Evolutionary conservation across 2,113 vertebrate species (phyloP).

Genomic region (Zingel zingel): DNA sequence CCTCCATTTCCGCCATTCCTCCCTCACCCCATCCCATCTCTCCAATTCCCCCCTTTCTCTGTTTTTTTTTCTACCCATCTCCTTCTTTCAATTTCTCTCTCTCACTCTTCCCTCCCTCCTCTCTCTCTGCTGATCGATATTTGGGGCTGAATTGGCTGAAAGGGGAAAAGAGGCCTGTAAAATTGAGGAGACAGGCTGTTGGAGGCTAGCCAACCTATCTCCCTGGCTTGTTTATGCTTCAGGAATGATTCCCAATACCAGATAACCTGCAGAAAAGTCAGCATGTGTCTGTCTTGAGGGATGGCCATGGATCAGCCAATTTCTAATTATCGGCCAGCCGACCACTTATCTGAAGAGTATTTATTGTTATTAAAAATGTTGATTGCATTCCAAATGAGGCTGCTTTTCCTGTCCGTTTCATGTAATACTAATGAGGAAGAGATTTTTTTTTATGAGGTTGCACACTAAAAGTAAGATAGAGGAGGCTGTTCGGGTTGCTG

Average conservation of each 20-base stretch:
- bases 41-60: conserved; percentile 48
- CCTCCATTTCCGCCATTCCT: conserved; percentile 64
- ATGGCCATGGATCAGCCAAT: conserved; percentile 71
- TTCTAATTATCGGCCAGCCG: conserved; percentile 77
- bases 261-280: conserved; percentile 79
- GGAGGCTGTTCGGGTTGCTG: conserved; percentile 19
- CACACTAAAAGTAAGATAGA: conserved; percentile 12
- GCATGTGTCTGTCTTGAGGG: conserved; percentile 82
- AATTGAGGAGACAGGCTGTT: conserved; percentile 79
- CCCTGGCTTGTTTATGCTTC: conserved; percentile 82
- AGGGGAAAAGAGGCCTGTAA: conserved; percentile 79
- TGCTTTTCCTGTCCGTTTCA: conserved; percentile 25
- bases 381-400: conserved; percentile 56
- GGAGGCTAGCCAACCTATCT: conserved; percentile 78
- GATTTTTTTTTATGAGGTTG: conserved; percentile 28
- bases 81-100: conserved; percentile 57
- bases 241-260: conserved; percentile 82
- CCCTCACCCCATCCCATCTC: conserved; percentile 49
- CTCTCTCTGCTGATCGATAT: conserved; percentile 76
- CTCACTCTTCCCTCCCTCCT: conserved; percentile 3
- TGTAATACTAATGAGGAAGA: conserved; percentile 23
- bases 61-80: conserved; percentile 54
- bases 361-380: conserved; percentile 79
- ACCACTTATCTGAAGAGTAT: conserved; percentile 65
- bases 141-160: conserved; percentile 83